phyloP scores from a whole-genome alignment of 2,113 vertebrate genomes.

The Aramus guarauna region DNA sequence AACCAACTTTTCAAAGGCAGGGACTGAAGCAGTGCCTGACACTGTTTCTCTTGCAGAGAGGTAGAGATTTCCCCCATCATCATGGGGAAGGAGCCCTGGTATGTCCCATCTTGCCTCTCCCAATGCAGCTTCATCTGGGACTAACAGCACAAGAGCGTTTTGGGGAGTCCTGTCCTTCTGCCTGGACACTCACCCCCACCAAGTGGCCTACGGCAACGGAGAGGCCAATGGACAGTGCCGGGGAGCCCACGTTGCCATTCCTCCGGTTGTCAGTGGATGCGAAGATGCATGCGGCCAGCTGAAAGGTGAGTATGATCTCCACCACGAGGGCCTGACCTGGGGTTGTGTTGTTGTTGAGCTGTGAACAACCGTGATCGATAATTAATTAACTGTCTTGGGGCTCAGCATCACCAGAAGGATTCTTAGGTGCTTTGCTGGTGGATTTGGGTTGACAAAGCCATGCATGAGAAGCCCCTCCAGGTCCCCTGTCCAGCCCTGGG shows the following conservation, averaged over 20 bases:
- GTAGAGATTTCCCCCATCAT: too few relatives aligned
- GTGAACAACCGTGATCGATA: background rate
- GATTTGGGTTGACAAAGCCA: background rate
- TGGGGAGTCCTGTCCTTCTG: background rate
- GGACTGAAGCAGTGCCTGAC: rapidly evolving
- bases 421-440: background rate
- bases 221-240: conserved; percentile 72
- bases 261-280: conserved; percentile 72
- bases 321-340: conserved; percentile 72
- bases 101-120: rapidly evolving
- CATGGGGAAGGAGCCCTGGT: rapidly evolving
- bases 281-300: conserved; percentile 78
- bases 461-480: rapidly evolving
- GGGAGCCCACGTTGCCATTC: conserved; percentile 62
- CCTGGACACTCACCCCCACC: conserved; percentile 71
- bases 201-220: conserved; percentile 79
- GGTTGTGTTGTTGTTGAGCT: conserved; percentile 71
- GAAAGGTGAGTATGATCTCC: conserved; percentile 80
- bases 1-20: background rate
- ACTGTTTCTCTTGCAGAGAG: background rate
- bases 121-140: background rate
- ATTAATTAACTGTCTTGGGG: background rate
- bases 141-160: rapidly evolving
- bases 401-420: rapidly evolving
- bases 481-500: background rate